Conservation (phyloP, 2,888 invertebrate genomes). For the Calameuta pallipes region DNA sequence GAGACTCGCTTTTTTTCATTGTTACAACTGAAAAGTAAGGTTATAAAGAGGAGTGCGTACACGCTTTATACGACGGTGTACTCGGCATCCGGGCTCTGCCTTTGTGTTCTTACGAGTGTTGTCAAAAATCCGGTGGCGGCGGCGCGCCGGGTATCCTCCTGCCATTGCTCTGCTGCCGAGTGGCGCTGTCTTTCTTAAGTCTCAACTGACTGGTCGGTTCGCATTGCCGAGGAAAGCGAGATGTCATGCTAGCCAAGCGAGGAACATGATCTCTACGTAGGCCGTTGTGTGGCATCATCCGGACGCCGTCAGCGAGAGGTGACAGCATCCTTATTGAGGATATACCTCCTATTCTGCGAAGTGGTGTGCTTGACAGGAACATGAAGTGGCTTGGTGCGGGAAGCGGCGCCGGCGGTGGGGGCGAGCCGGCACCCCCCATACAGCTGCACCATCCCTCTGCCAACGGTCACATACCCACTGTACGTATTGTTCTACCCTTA, state of each 20-base stretch:
- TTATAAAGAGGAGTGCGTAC: too few species aligned
- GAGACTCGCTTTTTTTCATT: too few species aligned
- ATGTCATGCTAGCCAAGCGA: constrained; percentile 4
- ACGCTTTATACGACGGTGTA: too few species aligned
- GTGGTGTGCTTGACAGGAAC: constrained; percentile 46
- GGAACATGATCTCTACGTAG: constrained; percentile 3
- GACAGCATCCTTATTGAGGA: constrained; percentile 25
- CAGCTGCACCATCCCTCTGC: constrained; percentile 64
- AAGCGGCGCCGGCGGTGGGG: constrained; percentile 74
- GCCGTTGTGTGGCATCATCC: constrained; percentile 9
- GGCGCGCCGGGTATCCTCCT: constrained; percentile 35
- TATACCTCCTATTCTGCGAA: constrained; percentile 16
- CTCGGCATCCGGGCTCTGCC: constrained; percentile 11
- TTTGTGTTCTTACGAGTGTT: constrained; percentile 43
- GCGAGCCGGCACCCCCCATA: constrained; percentile 72
- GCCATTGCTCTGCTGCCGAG: constrained; percentile 50
- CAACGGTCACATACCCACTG: constrained; percentile 63
- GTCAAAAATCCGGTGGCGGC: constrained; percentile 54
- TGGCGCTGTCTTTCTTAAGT: constrained; percentile 28
- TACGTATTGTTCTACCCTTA: constrained; percentile 34
- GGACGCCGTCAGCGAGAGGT: constrained; percentile 34
- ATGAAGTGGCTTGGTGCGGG: constrained; percentile 67
- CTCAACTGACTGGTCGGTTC: not conserved
- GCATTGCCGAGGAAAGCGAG: constrained; percentile 1
- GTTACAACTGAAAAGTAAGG: too few species aligned